phyloP scores from a whole-genome alignment of 2,113 vertebrate genomes.

The Daboia siamensis region DNA sequence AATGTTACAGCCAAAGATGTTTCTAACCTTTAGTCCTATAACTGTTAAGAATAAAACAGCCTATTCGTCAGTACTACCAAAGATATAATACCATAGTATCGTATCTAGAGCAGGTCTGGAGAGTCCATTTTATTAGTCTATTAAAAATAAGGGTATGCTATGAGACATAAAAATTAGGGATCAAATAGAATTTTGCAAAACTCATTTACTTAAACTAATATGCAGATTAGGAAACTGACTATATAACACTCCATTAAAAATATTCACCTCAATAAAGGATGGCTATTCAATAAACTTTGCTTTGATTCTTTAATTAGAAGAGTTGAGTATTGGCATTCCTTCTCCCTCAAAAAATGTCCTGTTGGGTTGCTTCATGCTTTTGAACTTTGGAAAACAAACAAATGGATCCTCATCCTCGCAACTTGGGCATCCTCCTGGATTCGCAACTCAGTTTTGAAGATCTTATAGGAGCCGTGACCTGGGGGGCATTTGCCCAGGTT shows the following conservation, averaged over 20 bases:
- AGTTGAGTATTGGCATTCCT: not conserved
- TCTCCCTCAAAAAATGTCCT: not conserved
- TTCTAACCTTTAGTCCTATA: not conserved
- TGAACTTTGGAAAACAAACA: not conserved
- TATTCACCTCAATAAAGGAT: not conserved
- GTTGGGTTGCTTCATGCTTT: not conserved
- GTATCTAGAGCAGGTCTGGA: not conserved
- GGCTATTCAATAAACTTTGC: not conserved
- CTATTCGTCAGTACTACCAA: not conserved
- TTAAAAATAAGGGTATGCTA: not conserved
- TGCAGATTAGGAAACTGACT: not conserved
- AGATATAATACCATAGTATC: not conserved
- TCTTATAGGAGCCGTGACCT: too few relatives aligned
- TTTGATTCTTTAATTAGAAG: constrained; percentile 5
- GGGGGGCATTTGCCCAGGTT: too few relatives aligned
- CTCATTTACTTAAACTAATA: not conserved
- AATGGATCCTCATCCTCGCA: not conserved
- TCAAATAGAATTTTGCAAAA: not conserved
- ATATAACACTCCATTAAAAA: not conserved
- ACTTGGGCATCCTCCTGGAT: too few relatives aligned
- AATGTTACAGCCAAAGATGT: not conserved
- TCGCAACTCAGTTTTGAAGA: too few relatives aligned
- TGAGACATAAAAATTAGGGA: too few relatives aligned
- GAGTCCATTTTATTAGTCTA: not conserved
- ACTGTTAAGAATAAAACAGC: not conserved